Percentiles rank a stretch among this genome's conserved stretches.
Evolutionary conservation across 2,797 vertebrate species (phyloP).

Genomic region (Manis pentadactyla): DNA sequence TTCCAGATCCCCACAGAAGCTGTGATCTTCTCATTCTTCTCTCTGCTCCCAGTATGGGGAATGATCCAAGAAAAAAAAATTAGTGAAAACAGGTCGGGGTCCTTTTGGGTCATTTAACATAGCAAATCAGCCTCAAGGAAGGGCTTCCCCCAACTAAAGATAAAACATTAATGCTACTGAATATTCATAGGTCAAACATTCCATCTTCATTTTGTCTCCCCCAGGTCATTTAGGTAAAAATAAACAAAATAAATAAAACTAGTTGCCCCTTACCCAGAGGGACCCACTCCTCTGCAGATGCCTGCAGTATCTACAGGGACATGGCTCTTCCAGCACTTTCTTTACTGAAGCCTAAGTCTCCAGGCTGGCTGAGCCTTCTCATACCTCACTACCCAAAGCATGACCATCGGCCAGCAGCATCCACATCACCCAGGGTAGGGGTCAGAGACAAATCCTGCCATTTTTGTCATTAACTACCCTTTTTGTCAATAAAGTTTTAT

Average conservation of each 20-base stretch:
- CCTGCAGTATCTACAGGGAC: neutral
- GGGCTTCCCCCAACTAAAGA: conserved; percentile 43
- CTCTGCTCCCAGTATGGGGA: neutral
- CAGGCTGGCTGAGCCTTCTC: neutral
- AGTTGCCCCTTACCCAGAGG: neutral
- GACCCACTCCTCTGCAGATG: neutral
- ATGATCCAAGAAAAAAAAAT: conserved; percentile 36
- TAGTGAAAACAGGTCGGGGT: conserved; percentile 52
- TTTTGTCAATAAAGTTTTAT: neutral
- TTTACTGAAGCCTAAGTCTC: neutral
- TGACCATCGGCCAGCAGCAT: neutral
- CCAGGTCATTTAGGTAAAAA: conserved; percentile 40
- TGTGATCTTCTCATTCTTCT: neutral
- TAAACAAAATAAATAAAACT: conserved; percentile 35
- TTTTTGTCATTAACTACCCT: neutral
- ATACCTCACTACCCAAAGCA: neutral
- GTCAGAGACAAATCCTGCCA: neutral
- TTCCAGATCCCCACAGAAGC: neutral
- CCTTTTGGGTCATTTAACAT: conserved; percentile 59
- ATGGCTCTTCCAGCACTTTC: neutral
- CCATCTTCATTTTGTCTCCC: conserved; percentile 50
- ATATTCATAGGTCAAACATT: conserved; percentile 68
- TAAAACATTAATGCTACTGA: conserved; percentile 66
- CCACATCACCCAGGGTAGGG: neutral
- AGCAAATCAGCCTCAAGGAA: conserved; percentile 67